phyloP scores from a whole-genome alignment of 2,888 invertebrate genomes.

The Exephanes ischioxanthus region DNA sequence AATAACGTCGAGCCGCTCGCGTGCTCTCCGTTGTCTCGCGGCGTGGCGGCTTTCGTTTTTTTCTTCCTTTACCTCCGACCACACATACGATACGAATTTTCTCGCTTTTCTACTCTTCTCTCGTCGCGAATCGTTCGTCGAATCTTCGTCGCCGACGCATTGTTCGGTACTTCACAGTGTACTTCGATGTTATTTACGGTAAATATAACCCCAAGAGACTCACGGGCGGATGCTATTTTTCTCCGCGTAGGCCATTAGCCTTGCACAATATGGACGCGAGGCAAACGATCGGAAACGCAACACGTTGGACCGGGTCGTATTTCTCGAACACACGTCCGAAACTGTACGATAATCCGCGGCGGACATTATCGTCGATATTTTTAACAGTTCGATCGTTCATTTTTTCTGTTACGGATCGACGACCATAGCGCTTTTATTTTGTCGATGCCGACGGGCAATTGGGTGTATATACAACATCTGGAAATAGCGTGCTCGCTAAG shows the following conservation, averaged over 20 bases:
- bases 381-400: constrained; percentile 1
- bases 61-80: constrained; percentile 18
- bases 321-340: not conserved
- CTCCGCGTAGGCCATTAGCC: constrained; percentile 63
- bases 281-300: constrained; percentile 65
- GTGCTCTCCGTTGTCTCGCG: constrained; percentile 69
- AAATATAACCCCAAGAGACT: constrained; percentile 28
- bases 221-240: constrained; percentile 60
- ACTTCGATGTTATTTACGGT: not conserved
- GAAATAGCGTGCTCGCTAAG: constrained; percentile 68
- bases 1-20: constrained; percentile 60
- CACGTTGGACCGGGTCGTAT: constrained; percentile 65
- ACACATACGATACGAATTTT: not conserved
- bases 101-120: not conserved
- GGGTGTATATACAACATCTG: constrained; percentile 66
- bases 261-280: constrained; percentile 72
- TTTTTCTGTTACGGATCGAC: not conserved
- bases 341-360: constrained; percentile 9
- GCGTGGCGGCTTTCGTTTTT: constrained; percentile 70
- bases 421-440: constrained; percentile 14
- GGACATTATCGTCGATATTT: constrained; percentile 18
- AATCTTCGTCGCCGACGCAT: not conserved
- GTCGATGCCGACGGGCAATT: not conserved
- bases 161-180: not conserved
- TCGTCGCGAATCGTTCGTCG: constrained; percentile 46